phyloP scores from a whole-genome alignment of 2,888 invertebrate genomes.

The Epirrhoe alternata region DNA sequence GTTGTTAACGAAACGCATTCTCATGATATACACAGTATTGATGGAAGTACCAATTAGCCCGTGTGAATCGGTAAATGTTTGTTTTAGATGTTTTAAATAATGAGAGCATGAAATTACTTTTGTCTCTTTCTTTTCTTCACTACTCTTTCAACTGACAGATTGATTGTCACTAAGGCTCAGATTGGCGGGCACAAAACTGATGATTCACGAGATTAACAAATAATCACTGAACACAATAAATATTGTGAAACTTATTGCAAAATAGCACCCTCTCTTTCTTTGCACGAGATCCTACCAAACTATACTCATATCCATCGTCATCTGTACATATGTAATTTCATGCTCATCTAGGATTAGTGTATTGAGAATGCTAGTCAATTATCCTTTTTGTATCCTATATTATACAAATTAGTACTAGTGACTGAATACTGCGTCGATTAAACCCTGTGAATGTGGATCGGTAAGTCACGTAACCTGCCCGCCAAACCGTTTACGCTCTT shows the following conservation, averaged over 20 bases:
- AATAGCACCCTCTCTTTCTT: constrained; percentile 32
- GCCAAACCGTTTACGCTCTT: constrained; percentile 79
- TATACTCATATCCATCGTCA: constrained; percentile 40
- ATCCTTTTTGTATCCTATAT: constrained; percentile 58
- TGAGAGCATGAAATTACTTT: constrained; percentile 81
- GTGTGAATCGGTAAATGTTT: constrained; percentile 81
- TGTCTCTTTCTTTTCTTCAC: constrained; percentile 48
- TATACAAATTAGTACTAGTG: constrained; percentile 46
- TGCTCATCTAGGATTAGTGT: constrained; percentile 79
- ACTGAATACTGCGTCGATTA: constrained; percentile 35
- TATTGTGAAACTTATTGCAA: constrained; percentile 14
- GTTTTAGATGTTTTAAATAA: constrained; percentile 66
- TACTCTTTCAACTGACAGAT: constrained; percentile 37
- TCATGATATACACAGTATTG: constrained; percentile 55
- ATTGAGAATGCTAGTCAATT: constrained; percentile 83
- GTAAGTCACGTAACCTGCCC: constrained; percentile 62
- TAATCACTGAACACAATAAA: constrained; percentile 7
- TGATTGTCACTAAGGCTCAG: constrained; percentile 18
- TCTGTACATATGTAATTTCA: constrained; percentile 75
- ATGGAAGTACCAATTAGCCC: constrained; percentile 66
- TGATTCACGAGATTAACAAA: constrained; percentile 5
- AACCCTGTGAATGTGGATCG: constrained; percentile 52
- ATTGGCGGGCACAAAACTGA: constrained; percentile 15
- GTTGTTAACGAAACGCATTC: constrained; percentile 70
- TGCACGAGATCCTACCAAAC: constrained; percentile 44